phyloP scores from a whole-genome alignment of 2,797 vertebrate genomes.

The Danio kyathit region DNA sequence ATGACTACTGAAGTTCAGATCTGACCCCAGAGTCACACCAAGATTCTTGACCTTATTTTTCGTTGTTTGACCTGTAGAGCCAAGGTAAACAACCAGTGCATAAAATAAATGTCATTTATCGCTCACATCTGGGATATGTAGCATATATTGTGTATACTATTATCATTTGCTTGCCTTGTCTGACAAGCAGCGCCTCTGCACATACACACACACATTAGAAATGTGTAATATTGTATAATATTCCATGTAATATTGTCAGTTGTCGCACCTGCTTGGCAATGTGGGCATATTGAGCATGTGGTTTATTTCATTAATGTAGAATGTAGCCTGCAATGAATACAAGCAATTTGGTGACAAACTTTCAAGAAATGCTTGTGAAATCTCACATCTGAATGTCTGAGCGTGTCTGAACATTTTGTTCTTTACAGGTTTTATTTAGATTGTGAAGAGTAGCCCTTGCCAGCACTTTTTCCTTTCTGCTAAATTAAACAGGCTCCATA shows the following conservation, averaged over 20 bases:
- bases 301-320: not conserved
- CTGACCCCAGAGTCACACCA: too few species aligned
- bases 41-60: too few species aligned
- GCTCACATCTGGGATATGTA: too few species aligned
- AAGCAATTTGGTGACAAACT: not conserved
- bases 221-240: not conserved
- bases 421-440: not conserved
- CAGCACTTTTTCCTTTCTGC: not conserved
- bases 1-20: too few species aligned
- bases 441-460: not conserved
- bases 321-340: not conserved
- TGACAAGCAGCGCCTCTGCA: too few species aligned
- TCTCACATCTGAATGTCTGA: not conserved
- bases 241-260: not conserved
- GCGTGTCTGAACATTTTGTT: not conserved
- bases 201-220: too few species aligned
- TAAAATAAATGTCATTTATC: too few species aligned
- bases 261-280: not conserved
- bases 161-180: too few species aligned
- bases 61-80: too few species aligned
- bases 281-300: not conserved
- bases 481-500: not conserved
- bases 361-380: not conserved
- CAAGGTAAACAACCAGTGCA: too few species aligned
- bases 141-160: too few species aligned